Base-by-base conservation (phyloP, 2,113 vertebrate genomes). In the Ciconia stormi region DNA sequence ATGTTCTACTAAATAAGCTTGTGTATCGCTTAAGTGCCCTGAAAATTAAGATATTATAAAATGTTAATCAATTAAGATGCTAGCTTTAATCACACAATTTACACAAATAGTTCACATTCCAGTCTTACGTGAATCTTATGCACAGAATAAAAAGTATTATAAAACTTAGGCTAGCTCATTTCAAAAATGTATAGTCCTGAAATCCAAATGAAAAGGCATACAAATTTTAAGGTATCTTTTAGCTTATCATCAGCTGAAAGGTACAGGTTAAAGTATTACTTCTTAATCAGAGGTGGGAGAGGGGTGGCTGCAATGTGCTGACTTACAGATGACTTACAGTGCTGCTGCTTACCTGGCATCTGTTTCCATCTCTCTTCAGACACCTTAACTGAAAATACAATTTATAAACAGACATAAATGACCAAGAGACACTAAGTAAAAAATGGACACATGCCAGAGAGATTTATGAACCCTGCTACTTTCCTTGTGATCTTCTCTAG, bases 321-420 rank as follows among this genome's bases (percentile, higher is more conserved):
- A 82, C 27, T 84, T 50, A 69, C 6, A 72, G 40, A 44, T 47
- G 32, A 89, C 7, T 76, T 59, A 22, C 9, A 82, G 44, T 30
- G 25, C 44, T 88, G 46, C 50, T 93, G 53, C 95, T 96, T 96
- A 96, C 95, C 97, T 95, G 96, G 95, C 96, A 97, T 70, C 80
- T 96, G 94, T 55, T 95, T 94, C 96, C 95, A 93, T 93, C 67
- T 96, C 65, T 97, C 95, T 95, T 97, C 97, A 87, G 97, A 74
- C 21, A 63, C 90, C 36, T 94, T 97, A 89, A 89, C 95, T 96
- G 96, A 93, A 95, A 97, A 96, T 16, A 89, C 18, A 96, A 47
- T 95, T 93, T 87, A 92, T 59, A 83, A 93, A 83, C 11, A 92
- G 50, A 67, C 11, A 30, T 97, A 26, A 96, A 76, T 50, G 13